phyloP scores from a whole-genome alignment of 2,113 vertebrate genomes.

The Phodopus roborovskii region DNA sequence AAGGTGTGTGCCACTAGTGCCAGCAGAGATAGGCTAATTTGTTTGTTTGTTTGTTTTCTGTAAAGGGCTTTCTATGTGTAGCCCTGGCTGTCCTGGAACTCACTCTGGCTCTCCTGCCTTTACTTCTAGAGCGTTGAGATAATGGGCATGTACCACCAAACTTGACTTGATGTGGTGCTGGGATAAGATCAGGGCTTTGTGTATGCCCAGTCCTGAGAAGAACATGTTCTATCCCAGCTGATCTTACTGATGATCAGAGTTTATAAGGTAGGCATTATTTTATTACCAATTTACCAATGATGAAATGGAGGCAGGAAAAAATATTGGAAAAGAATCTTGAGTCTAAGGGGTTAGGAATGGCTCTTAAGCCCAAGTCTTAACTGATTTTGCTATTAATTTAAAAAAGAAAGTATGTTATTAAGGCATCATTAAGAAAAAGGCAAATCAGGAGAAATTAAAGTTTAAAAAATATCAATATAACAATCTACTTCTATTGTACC shows the following conservation, averaged over 20 bases:
- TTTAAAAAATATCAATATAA: background rate
- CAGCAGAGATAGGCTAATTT: background rate
- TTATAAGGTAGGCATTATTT: conserved; percentile 14
- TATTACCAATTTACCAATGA: conserved; percentile 12
- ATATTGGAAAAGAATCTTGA: background rate
- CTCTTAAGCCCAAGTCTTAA: background rate
- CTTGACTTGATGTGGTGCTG: background rate
- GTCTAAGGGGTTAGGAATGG: background rate
- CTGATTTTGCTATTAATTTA: background rate
- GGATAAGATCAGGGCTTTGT: background rate
- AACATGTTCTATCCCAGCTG: background rate
- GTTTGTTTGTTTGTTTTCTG: background rate
- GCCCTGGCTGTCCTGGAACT: background rate
- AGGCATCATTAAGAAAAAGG: conserved; percentile 6
- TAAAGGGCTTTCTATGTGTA: background rate
- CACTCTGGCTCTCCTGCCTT: background rate
- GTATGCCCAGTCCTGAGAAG: background rate
- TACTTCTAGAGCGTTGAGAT: background rate
- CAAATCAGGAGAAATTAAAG: conserved; percentile 45
- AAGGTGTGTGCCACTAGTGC: too few species aligned
- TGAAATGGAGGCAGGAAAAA: background rate
- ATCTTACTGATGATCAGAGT: background rate
- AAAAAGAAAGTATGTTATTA: background rate
- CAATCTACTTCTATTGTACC: background rate
- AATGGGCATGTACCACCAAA: background rate